Conservation (phyloP, 2,797 vertebrate species). For the Acomys russatus region DNA sequence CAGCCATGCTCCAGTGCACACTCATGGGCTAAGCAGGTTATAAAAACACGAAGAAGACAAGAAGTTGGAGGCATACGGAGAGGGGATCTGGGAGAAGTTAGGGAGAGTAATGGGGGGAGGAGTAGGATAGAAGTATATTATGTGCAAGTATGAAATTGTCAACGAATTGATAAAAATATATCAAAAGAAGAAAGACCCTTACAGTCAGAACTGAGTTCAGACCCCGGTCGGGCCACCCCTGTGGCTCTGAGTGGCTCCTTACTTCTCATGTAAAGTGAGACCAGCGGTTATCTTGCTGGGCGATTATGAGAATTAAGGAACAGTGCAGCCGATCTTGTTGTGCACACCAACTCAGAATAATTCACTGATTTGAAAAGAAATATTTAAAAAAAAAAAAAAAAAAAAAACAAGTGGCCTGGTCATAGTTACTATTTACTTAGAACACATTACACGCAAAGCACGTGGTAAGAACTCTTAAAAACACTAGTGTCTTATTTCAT, state of each 20-base stretch:
- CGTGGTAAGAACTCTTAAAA: slow-evolving; percentile 43
- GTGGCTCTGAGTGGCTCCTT: neutral
- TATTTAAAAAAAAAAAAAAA: neutral
- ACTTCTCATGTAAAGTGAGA: neutral
- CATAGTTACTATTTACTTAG: slow-evolving; percentile 60
- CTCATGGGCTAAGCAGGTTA: neutral
- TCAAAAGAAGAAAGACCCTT: neutral
- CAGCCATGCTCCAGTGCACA: neutral
- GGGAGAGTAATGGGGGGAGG: neutral
- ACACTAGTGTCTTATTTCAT: slow-evolving; percentile 56
- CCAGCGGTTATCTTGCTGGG: neutral
- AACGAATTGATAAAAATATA: neutral
- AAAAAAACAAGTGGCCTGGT: neutral
- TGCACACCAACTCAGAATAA: neutral
- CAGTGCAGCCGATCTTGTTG: neutral
- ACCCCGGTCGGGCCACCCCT: neutral
- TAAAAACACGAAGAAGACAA: too few relatives aligned
- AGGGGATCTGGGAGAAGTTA: neutral
- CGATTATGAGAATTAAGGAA: neutral
- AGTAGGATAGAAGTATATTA: neutral
- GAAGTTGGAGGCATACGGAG: neutral
- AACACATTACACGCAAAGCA: slow-evolving; percentile 16
- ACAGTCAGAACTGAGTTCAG: neutral
- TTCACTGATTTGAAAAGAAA: slow-evolving; percentile 51
- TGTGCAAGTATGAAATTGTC: neutral